Conservation (phyloP, 2,797 vertebrate genomes). For the Falco novaeseelandiae region DNA sequence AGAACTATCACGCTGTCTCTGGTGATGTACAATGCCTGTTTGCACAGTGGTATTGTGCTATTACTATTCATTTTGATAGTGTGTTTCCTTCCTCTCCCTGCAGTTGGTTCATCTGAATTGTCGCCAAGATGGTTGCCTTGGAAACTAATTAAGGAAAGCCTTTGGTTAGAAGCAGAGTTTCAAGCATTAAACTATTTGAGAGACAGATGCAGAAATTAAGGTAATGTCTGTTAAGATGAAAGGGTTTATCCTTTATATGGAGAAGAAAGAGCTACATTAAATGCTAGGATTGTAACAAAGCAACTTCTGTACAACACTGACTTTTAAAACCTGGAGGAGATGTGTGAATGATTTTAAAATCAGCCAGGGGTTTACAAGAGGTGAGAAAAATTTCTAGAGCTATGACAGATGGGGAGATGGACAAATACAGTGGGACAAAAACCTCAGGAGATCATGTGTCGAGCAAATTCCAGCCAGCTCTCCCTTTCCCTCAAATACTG, state of each 20-base stretch:
- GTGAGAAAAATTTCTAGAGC: background rate
- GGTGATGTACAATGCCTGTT: slow-evolving; percentile 59
- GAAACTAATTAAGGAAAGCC: slow-evolving; percentile 73
- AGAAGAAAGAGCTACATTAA: slow-evolving; percentile 51
- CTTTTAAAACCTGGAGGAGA: slow-evolving; percentile 52
- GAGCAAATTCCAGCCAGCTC: background rate
- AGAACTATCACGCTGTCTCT: background rate
- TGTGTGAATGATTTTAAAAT: slow-evolving; percentile 14
- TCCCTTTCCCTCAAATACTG: background rate
- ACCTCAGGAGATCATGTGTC: background rate
- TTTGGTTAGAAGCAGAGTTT: slow-evolving; percentile 66
- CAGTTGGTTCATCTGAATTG: slow-evolving; percentile 59
- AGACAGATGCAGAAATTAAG: slow-evolving; percentile 76
- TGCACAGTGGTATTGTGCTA: slow-evolving; percentile 61
- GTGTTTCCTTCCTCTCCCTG: slow-evolving; percentile 59
- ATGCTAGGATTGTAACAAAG: slow-evolving; percentile 36
- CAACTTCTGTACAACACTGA: slow-evolving; percentile 12
- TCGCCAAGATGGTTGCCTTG: slow-evolving; percentile 67
- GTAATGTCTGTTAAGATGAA: slow-evolving; percentile 71
- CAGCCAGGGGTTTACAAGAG: slow-evolving; percentile 27
- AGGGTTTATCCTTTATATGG: slow-evolving; percentile 49
- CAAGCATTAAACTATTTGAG: slow-evolving; percentile 67
- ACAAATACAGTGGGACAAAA: background rate
- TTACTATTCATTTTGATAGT: slow-evolving; percentile 57
- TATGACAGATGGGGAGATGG: background rate